These are phyloP conservation scores for Sacculina carcini DNA, from an alignment of 2,888 invertebrate species.

Conservation along the genomic window DNA sequence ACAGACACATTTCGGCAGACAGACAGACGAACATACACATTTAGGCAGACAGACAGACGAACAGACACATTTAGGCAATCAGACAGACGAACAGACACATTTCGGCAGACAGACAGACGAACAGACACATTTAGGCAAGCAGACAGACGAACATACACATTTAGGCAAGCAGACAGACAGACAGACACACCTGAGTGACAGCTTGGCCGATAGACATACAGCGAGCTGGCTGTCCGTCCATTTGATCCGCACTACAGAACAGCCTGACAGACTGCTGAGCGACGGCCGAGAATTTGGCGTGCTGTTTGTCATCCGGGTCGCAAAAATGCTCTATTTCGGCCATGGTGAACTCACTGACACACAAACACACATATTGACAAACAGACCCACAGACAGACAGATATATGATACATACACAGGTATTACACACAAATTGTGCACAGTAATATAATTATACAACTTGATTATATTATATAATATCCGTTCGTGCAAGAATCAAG, in stretches of 20 bases:
- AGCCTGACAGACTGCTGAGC: slow-evolving; percentile 47
- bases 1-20: too few relatives aligned
- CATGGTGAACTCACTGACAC: slow-evolving; percentile 81
- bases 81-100: too few relatives aligned
- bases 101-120: neutral
- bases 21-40: too few relatives aligned
- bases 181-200: slow-evolving; percentile 32
- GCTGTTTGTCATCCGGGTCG: slow-evolving; percentile 60
- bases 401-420: too few relatives aligned
- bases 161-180: neutral
- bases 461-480: too few relatives aligned
- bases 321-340: slow-evolving; percentile 99
- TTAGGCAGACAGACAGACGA: too few relatives aligned
- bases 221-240: slow-evolving; percentile 76
- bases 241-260: slow-evolving; percentile 88
- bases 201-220: slow-evolving; percentile 58
- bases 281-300: slow-evolving; percentile 58
- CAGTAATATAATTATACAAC: too few relatives aligned
- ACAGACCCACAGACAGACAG: neutral
- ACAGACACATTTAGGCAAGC: neutral
- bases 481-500: too few relatives aligned
- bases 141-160: slow-evolving; percentile 1
- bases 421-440: too few relatives aligned
- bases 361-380: too few relatives aligned
- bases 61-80: too few relatives aligned